A percentile compares a stretch with the other conserved stretches of the same genome.
phyloP scores from a whole-genome alignment of 2,888 invertebrate genomes.

The Drosophila gaucha region DNA sequence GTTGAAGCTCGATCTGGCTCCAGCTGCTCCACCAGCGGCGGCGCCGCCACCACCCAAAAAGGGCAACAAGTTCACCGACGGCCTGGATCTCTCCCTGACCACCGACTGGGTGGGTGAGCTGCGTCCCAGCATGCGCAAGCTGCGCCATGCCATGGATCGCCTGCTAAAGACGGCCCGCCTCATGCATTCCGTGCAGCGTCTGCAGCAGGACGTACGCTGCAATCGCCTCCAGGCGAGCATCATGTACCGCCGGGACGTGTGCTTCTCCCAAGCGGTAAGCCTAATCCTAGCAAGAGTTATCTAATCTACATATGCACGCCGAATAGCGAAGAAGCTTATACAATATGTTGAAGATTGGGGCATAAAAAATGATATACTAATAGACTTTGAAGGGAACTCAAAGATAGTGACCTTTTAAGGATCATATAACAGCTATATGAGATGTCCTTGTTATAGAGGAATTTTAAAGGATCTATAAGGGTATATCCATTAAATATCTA shows the following conservation, averaged over 20 bases:
- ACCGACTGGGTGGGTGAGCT: conserved; percentile 91
- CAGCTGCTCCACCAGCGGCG: not conserved
- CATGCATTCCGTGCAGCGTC: conserved; percentile 92
- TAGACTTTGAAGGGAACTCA: too few relatives aligned
- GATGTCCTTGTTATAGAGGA: too few relatives aligned
- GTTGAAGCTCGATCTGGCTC: conserved; percentile 64
- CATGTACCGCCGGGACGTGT: conserved; percentile 93
- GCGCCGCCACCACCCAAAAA: conserved; percentile 83
- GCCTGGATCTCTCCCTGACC: conserved; percentile 88
- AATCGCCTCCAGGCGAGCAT: conserved; percentile 90
- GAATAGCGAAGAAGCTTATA: too few relatives aligned
- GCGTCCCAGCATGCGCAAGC: conserved; percentile 91
- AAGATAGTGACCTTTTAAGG: too few relatives aligned
- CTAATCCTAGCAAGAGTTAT: not conserved
- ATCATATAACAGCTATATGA: too few relatives aligned
- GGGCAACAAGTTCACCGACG: conserved; percentile 90
- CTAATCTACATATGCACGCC: not conserved
- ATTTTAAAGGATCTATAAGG: too few relatives aligned
- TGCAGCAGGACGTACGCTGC: conserved; percentile 91
- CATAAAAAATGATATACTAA: too few relatives aligned
- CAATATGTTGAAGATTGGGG: too few relatives aligned
- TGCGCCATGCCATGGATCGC: conserved; percentile 92
- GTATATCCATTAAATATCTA: too few relatives aligned
- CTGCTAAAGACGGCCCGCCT: conserved; percentile 90
- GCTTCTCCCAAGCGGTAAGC: conserved; percentile 95